Conservation (phyloP, 2,888 invertebrate genomes). For the Rhamnusium bicolor region DNA sequence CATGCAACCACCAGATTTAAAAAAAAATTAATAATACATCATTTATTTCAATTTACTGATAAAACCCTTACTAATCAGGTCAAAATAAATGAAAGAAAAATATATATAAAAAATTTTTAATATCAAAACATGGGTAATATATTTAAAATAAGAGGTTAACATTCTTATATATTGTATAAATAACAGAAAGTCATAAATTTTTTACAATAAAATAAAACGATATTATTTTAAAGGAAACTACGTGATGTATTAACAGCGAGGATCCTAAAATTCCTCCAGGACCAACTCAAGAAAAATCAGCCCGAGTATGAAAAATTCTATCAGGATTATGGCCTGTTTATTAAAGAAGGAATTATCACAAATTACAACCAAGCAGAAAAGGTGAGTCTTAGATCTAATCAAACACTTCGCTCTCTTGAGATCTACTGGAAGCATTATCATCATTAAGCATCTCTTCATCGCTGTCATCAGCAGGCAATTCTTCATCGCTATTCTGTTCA, state of each 20-base stretch:
- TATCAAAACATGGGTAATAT: background rate
- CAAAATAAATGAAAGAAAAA: too few relatives aligned
- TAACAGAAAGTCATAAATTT: background rate
- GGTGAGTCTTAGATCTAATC: slow-evolving; percentile 71
- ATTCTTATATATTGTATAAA: background rate
- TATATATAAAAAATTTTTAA: background rate
- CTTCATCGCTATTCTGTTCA: slow-evolving; percentile 51
- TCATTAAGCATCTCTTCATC: slow-evolving; percentile 51
- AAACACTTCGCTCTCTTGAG: slow-evolving; percentile 52
- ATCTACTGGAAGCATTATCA: slow-evolving; percentile 44
- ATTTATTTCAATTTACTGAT: too few relatives aligned
- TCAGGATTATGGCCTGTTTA: slow-evolving; percentile 91
- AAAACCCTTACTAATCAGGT: too few relatives aligned
- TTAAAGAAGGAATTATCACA: slow-evolving; percentile 96
- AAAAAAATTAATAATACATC: too few relatives aligned
- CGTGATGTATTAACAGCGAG: slow-evolving; percentile 87
- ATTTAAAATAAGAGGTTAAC: background rate
- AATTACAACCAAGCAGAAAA: slow-evolving; percentile 86
- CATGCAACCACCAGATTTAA: too few relatives aligned
- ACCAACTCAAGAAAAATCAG: slow-evolving; percentile 87
- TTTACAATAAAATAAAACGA: background rate
- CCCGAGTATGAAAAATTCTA: slow-evolving; percentile 90
- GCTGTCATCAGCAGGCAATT: slow-evolving; percentile 59
- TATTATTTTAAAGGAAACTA: slow-evolving; percentile 77
- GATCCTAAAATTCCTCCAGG: slow-evolving; percentile 87